phyloP scores from a whole-genome alignment of 2,113 vertebrate genomes.

The Columba livia region DNA sequence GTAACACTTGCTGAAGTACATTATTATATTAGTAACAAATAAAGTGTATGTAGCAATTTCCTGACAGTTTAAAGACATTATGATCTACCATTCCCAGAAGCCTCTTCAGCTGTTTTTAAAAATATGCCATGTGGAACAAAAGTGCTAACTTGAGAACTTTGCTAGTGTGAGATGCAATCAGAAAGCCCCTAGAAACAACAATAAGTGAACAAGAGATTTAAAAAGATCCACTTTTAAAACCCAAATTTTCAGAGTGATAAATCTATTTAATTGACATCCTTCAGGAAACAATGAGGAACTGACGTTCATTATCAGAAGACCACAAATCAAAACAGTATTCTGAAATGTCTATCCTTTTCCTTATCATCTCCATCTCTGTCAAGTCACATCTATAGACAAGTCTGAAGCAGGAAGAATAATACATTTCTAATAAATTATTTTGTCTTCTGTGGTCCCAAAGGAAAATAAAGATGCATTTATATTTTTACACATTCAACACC shows the following conservation, averaged over 20 bases:
- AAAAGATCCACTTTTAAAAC: neutral
- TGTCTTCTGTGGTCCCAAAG: neutral
- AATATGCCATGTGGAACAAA: neutral
- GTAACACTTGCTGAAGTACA: neutral
- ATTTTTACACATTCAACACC: neutral
- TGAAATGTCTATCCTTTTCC: neutral
- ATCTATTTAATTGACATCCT: neutral
- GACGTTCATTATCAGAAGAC: neutral
- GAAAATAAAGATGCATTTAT: neutral
- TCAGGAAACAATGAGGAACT: neutral
- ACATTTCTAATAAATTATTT: neutral
- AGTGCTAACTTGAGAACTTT: neutral
- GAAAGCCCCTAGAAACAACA: neutral
- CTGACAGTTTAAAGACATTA: neutral
- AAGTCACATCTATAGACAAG: neutral
- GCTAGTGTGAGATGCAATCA: neutral
- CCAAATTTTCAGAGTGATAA: neutral
- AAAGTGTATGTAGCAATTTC: neutral
- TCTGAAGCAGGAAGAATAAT: neutral
- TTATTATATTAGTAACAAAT: neutral
- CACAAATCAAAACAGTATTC: neutral
- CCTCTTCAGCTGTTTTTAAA: neutral
- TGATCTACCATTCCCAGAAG: neutral
- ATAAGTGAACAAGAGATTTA: neutral
- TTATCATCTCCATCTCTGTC: neutral